Conservation (phyloP, 1,140 invertebrate species). For the Wiebesia pumilae region DNA sequence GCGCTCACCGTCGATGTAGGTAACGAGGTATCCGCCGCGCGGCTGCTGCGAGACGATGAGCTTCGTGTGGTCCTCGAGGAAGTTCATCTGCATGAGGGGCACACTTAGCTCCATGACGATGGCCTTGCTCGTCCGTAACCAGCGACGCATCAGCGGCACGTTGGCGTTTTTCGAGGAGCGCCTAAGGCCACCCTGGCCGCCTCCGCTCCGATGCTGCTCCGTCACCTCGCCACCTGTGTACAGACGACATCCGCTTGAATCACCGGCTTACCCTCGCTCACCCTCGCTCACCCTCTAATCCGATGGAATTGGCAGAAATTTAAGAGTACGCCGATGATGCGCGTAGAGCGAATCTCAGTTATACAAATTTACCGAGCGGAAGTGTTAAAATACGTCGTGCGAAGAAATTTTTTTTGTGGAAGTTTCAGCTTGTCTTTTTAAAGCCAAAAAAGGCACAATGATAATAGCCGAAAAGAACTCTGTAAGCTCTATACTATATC, state of each 20-base stretch:
- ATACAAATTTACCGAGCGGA: too few species aligned
- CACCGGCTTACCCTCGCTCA: too few species aligned
- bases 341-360: too few species aligned
- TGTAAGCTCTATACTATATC: too few species aligned
- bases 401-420: too few species aligned
- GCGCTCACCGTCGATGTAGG: conserved; percentile 81
- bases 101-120: conserved; percentile 81
- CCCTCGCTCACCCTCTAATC: too few species aligned
- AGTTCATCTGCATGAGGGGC: conserved; percentile 80
- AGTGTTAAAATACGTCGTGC: too few species aligned
- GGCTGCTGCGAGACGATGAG: conserved; percentile 81
- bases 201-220: not conserved
- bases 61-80: conserved; percentile 87
- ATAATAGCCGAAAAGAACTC: too few species aligned
- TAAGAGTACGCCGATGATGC: too few species aligned
- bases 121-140: conserved; percentile 84
- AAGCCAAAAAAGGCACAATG: too few species aligned
- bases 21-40: conserved; percentile 72
- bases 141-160: conserved; percentile 82
- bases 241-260: not conserved
- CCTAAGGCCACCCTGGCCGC: not conserved
- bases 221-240: conserved; percentile 31
- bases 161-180: conserved; percentile 63
- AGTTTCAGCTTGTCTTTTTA: too few species aligned
- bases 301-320: too few species aligned